Evolutionary conservation across 2,797 vertebrate species (phyloP), one percentile per base, ranked within the genome.

Genomic region (Sebastes nivosus): DNA sequence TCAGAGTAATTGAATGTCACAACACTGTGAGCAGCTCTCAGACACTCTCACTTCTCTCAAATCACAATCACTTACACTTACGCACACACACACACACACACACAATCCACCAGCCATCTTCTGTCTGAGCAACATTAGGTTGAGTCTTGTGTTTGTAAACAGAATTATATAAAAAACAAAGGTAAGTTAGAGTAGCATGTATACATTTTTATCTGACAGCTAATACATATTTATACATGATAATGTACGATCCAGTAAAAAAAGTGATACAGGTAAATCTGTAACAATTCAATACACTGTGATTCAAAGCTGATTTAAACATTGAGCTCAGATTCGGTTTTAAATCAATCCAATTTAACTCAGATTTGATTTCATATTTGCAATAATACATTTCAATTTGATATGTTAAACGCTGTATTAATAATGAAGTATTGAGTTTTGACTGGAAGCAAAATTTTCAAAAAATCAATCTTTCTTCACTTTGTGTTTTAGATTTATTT

Each of bases 1-100:
- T 91, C 83, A 74, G 77, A 82, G 86, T 93, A 93, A 94, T 93
- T 92, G 92, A 87, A 89, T 94, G 89, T 94, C 94, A 92, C 87
- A 90, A 83, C 88, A 88, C 61, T 76, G 78, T 71, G 80, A 81
- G 80, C 42, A 25, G 65, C 65, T 81, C 75, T 66, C 82, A 68
- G 46, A 79, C 72, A 69, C 46, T 78, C 57, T 74, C 78, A 73
- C 75, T 64, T 84, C 83, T 38, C 36, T 66, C 72, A 57, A 57
- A 72, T 84, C 70, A 67, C 29, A 64, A 58, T 79, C 79, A 52
- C 50, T 77, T 67, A 52, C 27, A 27, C 27, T 27, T 27, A 72
- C 36, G 68, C 54, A 68, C 46, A 60, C 5, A 54, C 54, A 55
- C 18, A 22, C 6, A 22, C 54, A 68, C 70, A 79, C 60, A 63